phyloP scores from a whole-genome alignment of 1,140 invertebrate genomes.

The Philopotamus ludificatus region DNA sequence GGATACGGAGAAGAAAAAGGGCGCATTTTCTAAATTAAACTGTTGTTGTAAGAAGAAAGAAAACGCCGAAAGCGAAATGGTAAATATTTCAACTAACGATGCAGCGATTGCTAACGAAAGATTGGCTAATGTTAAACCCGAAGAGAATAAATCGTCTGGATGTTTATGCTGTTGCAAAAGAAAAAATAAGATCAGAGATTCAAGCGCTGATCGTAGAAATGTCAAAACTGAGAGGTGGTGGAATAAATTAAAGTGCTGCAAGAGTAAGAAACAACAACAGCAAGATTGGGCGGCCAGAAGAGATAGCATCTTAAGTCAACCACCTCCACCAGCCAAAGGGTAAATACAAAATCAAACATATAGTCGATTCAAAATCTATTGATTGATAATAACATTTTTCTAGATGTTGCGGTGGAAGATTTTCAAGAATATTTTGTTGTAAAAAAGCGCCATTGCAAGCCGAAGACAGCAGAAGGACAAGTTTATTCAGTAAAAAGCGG shows the following conservation, averaged over 20 bases:
- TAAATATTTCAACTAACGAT: slow-evolving; percentile 44
- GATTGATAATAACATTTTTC: not conserved
- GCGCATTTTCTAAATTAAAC: slow-evolving; percentile 46
- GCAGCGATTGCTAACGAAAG: slow-evolving; percentile 38
- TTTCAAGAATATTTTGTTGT: slow-evolving; percentile 8
- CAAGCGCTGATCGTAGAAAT: slow-evolving; percentile 10
- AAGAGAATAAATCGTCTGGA: slow-evolving; percentile 10
- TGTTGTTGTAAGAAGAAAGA: slow-evolving; percentile 46
- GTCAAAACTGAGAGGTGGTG: slow-evolving; percentile 23
- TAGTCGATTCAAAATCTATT: too few species aligned
- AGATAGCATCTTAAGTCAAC: slow-evolving; percentile 53
- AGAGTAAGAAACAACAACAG: slow-evolving; percentile 45
- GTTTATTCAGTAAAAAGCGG: slow-evolving; percentile 62
- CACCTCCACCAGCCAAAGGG: slow-evolving; percentile 34
- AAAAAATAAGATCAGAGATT: slow-evolving; percentile 38
- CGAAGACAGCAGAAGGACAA: slow-evolving; percentile 56
- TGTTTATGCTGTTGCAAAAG: slow-evolving; percentile 31
- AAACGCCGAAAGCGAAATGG: slow-evolving; percentile 43
- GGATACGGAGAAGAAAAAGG: slow-evolving; percentile 37
- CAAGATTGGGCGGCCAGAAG: slow-evolving; percentile 45
- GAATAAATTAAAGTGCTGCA: slow-evolving; percentile 42
- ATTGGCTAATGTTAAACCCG: slow-evolving; percentile 8
- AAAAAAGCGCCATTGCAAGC: not conserved
- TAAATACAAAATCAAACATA: not conserved
- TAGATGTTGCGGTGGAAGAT: slow-evolving; percentile 14